Percentiles rank a stretch among this genome's conserved stretches.
Conservation (phyloP, 2,797 vertebrate species). For the Chanos chanos region DNA sequence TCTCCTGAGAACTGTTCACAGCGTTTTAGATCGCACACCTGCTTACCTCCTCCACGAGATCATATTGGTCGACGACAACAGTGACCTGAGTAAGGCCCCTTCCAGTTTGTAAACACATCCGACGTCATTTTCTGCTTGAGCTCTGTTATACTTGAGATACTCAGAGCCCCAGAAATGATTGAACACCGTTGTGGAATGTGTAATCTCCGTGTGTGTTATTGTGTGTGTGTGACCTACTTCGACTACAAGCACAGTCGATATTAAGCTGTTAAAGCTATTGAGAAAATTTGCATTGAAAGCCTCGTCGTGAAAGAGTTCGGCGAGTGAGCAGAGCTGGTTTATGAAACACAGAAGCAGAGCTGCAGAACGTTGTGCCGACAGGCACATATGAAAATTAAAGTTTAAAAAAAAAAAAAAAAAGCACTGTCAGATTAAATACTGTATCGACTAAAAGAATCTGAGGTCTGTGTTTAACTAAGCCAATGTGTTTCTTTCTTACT, state of each 20-base stretch:
- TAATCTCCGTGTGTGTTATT: neutral
- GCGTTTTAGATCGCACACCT: constrained; percentile 86
- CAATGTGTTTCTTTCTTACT: neutral
- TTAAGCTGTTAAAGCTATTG: neutral
- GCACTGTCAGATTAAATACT: too few relatives aligned
- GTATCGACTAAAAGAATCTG: too few relatives aligned
- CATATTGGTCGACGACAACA: constrained; percentile 91
- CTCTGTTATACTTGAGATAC: neutral
- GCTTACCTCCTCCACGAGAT: constrained; percentile 82
- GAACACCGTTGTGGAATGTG: too few relatives aligned
- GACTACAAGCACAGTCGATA: neutral
- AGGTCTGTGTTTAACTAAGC: neutral
- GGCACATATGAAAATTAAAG: too few relatives aligned
- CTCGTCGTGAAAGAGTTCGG: too few relatives aligned
- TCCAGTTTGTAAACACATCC: neutral
- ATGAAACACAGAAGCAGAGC: too few relatives aligned
- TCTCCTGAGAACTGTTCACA: constrained; percentile 88
- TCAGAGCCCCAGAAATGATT: neutral
- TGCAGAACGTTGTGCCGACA: too few relatives aligned
- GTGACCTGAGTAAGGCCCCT: constrained; percentile 78
- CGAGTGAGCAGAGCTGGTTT: too few relatives aligned
- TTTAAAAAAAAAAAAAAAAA: too few relatives aligned
- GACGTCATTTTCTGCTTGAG: neutral
- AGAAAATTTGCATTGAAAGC: neutral
- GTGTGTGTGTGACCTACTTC: neutral